Conservation (phyloP, 2,888 invertebrate genomes). For the Sipha maydis region DNA sequence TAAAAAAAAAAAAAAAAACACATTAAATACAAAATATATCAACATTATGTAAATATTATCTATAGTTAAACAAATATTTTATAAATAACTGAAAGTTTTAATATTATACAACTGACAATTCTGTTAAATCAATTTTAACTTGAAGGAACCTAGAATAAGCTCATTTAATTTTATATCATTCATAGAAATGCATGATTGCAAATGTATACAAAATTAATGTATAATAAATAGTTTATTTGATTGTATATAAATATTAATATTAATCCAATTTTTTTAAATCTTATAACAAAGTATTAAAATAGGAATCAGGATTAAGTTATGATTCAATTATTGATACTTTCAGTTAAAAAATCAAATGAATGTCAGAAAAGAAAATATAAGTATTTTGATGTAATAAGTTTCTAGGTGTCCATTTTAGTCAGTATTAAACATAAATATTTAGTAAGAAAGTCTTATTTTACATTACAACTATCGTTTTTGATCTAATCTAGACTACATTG, state of each 20-base stretch:
- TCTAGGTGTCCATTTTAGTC: not conserved
- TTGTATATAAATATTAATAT: no score
- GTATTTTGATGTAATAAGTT: constrained; percentile 8
- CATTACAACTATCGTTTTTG: not conserved
- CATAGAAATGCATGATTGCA: not conserved
- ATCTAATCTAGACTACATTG: not conserved
- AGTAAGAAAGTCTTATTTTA: not conserved
- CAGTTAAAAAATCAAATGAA: no score
- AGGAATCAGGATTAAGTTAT: no score
- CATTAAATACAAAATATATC: not conserved
- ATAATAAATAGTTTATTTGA: not conserved
- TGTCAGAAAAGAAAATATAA: not conserved
- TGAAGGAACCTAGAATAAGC: not conserved
- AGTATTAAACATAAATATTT: not conserved
- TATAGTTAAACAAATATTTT: not conserved
- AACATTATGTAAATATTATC: not conserved
- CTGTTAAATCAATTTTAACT: not conserved
- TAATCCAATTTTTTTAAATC: no score
- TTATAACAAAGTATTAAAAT: no score
- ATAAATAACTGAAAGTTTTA: not conserved
- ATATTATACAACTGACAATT: not conserved
- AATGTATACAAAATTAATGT: not conserved
- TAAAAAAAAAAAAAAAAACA: not conserved
- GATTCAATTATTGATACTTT: no score
- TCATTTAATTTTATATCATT: not conserved